Evolutionary conservation across 2,888 invertebrate genomes (phyloP), one percentile per base, ranked within the genome.

Genomic region (Spilosoma lubricipeda): DNA sequence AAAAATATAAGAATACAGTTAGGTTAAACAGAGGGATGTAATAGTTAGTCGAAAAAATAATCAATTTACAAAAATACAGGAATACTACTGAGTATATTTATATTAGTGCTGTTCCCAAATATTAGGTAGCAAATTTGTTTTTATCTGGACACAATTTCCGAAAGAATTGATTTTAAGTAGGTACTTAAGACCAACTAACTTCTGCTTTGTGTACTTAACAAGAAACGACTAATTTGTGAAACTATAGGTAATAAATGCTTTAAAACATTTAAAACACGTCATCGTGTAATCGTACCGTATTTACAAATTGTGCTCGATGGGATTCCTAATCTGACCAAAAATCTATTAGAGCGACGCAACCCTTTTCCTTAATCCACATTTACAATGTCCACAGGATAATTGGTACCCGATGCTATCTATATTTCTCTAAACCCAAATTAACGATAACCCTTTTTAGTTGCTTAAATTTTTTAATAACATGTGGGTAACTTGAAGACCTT

Each of bases 241-340:
- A 27, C 59, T 13, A 59, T 27, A 27, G 0, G 1, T 27, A 27
- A 27, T 59, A 27, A 11, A 27, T 59, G 27, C 27, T 27, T 27
- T 13, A 27, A 59, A 15, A 63, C 30, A 27, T 63, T 63, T 59
- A 13, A 59, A 63, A 63, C 13, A 18, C 30, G 27, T 59, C 15
- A 30, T 20, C 33, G 18, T 30, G 56, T 52, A 27, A 59, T 30
- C 45, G 63, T 63, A 64, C 27, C 52, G 64, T 67, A 64, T 67
- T 36, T 72, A 75, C 52, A 73, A 71, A 71, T 74, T 64, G 72
- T 73, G 75, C 77, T 72, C 74, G 39, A 65, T 27, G 72, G 67
- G 56, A 67, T 67, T 33, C 59, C 67, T 72, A 72, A 56, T 67
- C 67, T 67, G 33, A 68, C 73, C 65, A 52, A 64, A 65, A 73